Evolutionary conservation across 2,888 invertebrate genomes (phyloP).

Genomic region (Empis stercorea): DNA sequence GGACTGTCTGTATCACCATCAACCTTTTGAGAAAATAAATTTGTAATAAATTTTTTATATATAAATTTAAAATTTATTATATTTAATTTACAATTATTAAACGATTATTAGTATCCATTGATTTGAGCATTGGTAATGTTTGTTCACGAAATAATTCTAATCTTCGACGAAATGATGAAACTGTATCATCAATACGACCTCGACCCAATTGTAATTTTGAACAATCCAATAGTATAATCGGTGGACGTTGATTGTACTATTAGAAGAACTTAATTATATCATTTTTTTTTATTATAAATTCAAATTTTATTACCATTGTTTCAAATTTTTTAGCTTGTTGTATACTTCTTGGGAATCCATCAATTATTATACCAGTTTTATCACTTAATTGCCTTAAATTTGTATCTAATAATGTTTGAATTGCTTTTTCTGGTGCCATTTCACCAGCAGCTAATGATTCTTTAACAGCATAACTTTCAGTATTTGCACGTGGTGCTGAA

Average conservation of each 20-base stretch:
- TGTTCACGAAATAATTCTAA: conserved; percentile 77
- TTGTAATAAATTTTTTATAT: too few species aligned
- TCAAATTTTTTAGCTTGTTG: conserved; percentile 82
- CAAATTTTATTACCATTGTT: conserved; percentile 53
- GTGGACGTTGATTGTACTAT: conserved; percentile 64
- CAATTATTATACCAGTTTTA: conserved; percentile 72
- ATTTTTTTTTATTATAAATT: too few species aligned
- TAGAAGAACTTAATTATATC: conserved; percentile 6
- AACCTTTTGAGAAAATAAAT: conserved; percentile 41
- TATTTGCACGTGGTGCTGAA: conserved; percentile 45
- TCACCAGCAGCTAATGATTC: conserved; percentile 66
- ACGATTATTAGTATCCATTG: conserved; percentile 66
- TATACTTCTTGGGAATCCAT: conserved; percentile 87
- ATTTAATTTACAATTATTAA: conserved; percentile 57
- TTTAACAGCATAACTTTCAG: conserved; percentile 52
- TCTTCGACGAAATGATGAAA: conserved; percentile 69
- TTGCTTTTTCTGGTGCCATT: conserved; percentile 64
- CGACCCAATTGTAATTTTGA: conserved; percentile 79
- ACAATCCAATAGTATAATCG: conserved; percentile 77
- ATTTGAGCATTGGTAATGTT: conserved; percentile 79
- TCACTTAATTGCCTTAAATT: conserved; percentile 48
- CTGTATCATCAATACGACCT: conserved; percentile 73
- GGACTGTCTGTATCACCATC: conserved; percentile 75
- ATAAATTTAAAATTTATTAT: background rate
- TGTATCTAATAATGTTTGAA: conserved; percentile 60